These are phyloP conservation scores for Pristionchus exspectatus DNA, from an alignment of 2,888 invertebrate genomes.

Conservation along the genomic window DNA sequence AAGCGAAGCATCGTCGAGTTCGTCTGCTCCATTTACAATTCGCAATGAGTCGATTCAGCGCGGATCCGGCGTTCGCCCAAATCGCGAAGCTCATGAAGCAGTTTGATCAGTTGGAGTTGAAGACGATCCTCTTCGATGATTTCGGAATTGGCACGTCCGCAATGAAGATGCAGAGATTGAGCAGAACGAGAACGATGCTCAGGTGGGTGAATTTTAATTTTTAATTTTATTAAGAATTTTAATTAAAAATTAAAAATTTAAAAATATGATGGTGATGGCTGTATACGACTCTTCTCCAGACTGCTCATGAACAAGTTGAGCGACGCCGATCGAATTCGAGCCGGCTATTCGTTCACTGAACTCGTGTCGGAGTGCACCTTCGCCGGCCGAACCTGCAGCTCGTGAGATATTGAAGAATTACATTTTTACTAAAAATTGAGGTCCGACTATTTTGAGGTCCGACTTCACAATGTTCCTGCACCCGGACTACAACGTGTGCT, in stretches of 20 bases:
- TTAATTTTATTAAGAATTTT: too few relatives aligned
- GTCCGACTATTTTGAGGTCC: too few relatives aligned
- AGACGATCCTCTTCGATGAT: not conserved
- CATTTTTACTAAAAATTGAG: too few relatives aligned
- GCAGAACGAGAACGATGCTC: not conserved
- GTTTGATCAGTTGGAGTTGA: not conserved
- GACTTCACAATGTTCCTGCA: constrained; percentile 45
- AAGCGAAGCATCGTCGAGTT: constrained; percentile 14
- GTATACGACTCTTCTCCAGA: not conserved
- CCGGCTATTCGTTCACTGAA: constrained; percentile 24
- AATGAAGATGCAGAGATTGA: constrained; percentile 13
- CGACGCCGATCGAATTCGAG: not conserved
- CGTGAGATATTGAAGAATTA: constrained; percentile 38
- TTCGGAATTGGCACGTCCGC: not conserved
- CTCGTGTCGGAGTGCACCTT: constrained; percentile 26
- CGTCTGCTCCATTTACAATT: not conserved
- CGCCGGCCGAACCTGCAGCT: constrained; percentile 24
- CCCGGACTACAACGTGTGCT: constrained; percentile 46
- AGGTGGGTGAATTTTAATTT: not conserved
- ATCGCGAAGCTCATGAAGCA: constrained; percentile 20
- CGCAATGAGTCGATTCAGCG: not conserved
- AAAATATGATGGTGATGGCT: not conserved
- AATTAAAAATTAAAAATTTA: too few relatives aligned
- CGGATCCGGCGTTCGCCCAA: not conserved
- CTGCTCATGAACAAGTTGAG: not conserved